Evolutionary conservation across 2,888 invertebrate species (phyloP).

Genomic region (Chrysolina haemoptera): DNA sequence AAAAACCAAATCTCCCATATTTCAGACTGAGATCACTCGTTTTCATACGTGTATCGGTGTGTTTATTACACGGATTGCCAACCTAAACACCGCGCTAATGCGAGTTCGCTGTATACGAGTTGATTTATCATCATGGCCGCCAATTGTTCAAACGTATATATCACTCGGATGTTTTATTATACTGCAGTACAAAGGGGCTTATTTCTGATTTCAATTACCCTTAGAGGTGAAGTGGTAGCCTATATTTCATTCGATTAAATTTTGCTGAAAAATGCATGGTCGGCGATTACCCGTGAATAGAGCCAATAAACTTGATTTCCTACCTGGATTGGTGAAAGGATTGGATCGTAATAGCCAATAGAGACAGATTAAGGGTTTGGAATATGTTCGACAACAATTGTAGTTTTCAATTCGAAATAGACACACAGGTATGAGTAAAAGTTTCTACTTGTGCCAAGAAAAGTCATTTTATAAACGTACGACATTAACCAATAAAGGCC

Average conservation of each 20-base stretch:
- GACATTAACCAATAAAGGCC: no score
- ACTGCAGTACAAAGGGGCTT: constrained; percentile 19
- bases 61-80: constrained; percentile 10
- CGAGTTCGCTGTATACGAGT: background rate
- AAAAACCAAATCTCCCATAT: background rate
- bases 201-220: constrained; percentile 19
- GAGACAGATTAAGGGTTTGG: no score
- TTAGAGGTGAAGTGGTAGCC: constrained; percentile 5
- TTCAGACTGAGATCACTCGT: background rate
- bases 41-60: background rate
- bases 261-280: constrained; percentile 5
- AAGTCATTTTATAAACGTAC: no score
- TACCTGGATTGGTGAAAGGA: background rate
- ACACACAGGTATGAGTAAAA: no score
- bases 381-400: no score
- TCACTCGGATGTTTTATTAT: constrained; percentile 18
- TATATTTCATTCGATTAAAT: constrained; percentile 18
- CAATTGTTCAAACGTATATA: constrained; percentile 21
- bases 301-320: constrained; percentile 9
- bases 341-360: background rate
- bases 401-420: no score
- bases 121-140: constrained; percentile 3
- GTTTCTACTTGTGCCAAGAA: no score
- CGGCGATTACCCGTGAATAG: constrained; percentile 19
- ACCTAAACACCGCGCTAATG: constrained; percentile 4